Evolutionary conservation across 2,888 invertebrate species (phyloP).

Genomic region (Rutpela maculata): DNA sequence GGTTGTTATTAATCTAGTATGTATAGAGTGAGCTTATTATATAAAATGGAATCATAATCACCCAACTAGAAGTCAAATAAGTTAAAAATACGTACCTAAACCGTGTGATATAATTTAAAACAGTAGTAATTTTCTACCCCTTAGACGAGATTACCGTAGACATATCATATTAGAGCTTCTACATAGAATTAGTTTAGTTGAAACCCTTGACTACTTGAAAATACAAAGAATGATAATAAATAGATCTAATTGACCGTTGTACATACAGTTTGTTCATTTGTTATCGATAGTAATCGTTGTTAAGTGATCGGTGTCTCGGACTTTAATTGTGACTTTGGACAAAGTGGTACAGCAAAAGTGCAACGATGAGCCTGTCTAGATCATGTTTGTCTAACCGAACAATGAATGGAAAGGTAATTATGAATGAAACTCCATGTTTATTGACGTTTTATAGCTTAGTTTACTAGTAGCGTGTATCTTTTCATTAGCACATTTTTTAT

Average conservation of each 20-base stretch:
- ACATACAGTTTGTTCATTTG: conserved; percentile 41
- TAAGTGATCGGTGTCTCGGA: conserved; percentile 52
- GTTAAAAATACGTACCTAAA: conserved; percentile 62
- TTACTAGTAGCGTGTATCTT: conserved; percentile 18
- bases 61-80: conserved; percentile 35
- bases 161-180: conserved; percentile 61
- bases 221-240: conserved; percentile 61
- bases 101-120: conserved; percentile 63
- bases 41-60: conserved; percentile 40
- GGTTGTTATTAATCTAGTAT: conserved; percentile 40
- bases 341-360: conserved; percentile 31
- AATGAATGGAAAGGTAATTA: conserved; percentile 69
- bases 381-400: conserved; percentile 66
- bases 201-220: conserved; percentile 40
- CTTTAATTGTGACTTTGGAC: conserved; percentile 35
- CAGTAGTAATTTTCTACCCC: conserved; percentile 50
- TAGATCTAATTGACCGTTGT: conserved; percentile 54
- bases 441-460: conserved; percentile 11
- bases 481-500: conserved; percentile 16
- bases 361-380: conserved; percentile 66
- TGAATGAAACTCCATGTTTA: conserved; percentile 41
- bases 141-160: conserved; percentile 54
- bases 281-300: conserved; percentile 51
- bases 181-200: conserved; percentile 50
- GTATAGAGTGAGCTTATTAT: conserved; percentile 51